Base-by-base conservation (phyloP, 2,797 vertebrate genomes). In the Zenarchopterus dispar region DNA sequence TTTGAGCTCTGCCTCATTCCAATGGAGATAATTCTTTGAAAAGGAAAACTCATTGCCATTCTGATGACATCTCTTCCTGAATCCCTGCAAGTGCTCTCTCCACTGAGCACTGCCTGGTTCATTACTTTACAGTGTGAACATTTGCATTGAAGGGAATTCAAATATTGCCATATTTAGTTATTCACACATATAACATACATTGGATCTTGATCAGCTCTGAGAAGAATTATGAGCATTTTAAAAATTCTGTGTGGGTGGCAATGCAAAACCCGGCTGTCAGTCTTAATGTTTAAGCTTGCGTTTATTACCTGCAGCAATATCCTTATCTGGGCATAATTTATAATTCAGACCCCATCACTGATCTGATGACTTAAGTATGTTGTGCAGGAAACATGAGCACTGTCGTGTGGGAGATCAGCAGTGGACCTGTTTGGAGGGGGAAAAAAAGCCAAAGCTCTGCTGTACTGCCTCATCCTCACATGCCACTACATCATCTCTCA, bases 51-150 rank as follows among this genome's bases (percentile, higher is more conserved):
- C 71, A 71, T 62, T 62, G 59, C 68, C 39, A 42, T 47, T 43
- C 69, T 76, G 85, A 80, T 82, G 81, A 76, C 80, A 84, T 75
- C 69, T 67, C 56, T 47, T 75, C 78, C 72, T 66, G 73, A 77
- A 73, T 65, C 60, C 28, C 33, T 71, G 84, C 62, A 85, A 85
- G 24, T 26, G 24, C 24, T 28, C 28, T 28, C 28, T 78, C 53
- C 36, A 51, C 54, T 16, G 53, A 45, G 56, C 46, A 13, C 56
- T n/a, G 64, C 49, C 67, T 60, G 41, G 64, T 68, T 76, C 62
- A 78, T 75, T 66, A 69, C 73, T 73, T 74, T 22, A 51, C 42
- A 42, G 45, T 61, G 47, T 47, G 33, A 56, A 53, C 49, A 51
- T 31, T 65, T 44, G 61, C 49, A 39, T 15, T 39, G 36, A 15